A percentile compares a stretch with the other conserved stretches of the same genome.
Conservation (phyloP, 2,113 vertebrate species). For the Cyprinodon tularosa region DNA sequence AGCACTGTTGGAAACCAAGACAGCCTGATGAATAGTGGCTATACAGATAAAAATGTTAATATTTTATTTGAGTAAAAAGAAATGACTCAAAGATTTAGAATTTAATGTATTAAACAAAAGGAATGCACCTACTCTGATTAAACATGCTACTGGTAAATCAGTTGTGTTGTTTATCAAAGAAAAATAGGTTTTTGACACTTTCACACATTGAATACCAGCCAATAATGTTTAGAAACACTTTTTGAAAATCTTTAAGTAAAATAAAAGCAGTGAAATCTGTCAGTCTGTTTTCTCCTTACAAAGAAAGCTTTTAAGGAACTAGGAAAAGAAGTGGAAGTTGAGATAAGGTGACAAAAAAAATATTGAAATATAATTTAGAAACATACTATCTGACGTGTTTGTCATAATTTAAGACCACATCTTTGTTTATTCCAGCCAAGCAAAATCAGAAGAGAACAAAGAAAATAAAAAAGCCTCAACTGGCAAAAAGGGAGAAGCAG, state of each 20-base stretch:
- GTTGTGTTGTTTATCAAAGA: background rate
- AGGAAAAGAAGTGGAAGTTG: background rate
- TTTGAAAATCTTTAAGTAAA: background rate
- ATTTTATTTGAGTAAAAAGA: too few relatives aligned
- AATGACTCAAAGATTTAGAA: too few relatives aligned
- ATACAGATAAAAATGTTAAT: background rate
- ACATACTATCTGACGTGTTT: background rate
- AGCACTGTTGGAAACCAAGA: slow-evolving; percentile 43
- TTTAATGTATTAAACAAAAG: too few relatives aligned
- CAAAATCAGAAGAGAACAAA: background rate
- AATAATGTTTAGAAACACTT: background rate
- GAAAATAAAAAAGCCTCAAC: background rate
- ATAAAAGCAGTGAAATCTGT: background rate
- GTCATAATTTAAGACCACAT: background rate
- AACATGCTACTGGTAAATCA: too few relatives aligned
- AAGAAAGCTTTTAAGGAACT: background rate
- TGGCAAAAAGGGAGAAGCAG: background rate
- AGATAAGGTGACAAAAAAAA: background rate
- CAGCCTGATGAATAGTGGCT: slow-evolving; percentile 18
- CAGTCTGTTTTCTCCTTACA: background rate
- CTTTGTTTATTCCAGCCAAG: background rate
- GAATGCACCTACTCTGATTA: too few relatives aligned
- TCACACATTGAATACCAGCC: background rate
- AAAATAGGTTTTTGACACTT: background rate
- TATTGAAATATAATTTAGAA: background rate